phyloP scores from a whole-genome alignment of 2,797 vertebrate species.

The Hydrocynus forskahlii region DNA sequence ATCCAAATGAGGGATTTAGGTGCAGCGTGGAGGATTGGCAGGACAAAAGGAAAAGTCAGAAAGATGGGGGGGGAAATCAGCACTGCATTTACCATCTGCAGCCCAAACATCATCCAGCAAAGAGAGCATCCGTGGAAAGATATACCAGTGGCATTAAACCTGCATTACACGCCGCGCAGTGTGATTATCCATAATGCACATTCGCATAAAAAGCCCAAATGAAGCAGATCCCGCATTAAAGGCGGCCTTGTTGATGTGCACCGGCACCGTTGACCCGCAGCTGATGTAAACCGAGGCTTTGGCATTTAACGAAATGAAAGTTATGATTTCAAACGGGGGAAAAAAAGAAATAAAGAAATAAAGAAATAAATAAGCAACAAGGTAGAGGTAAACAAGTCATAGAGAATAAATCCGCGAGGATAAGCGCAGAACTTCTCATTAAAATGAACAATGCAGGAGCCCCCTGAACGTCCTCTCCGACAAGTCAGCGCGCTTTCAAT shows the following conservation, averaged over 20 bases:
- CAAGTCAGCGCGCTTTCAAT: conserved; percentile 67
- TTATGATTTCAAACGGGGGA: conserved; percentile 1
- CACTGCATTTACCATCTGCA: background rate
- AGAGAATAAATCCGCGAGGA: conserved; percentile 38
- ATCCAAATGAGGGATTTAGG: conserved; percentile 72
- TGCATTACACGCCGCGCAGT: background rate
- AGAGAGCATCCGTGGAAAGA: background rate
- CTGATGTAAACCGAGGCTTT: background rate
- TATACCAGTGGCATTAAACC: background rate
- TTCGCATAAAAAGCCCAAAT: background rate
- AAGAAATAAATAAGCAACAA: conserved; percentile 1
- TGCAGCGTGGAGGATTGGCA: conserved; percentile 38
- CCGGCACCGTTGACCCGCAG: background rate
- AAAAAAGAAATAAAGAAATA: background rate
- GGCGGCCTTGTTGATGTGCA: background rate
- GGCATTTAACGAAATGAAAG: conserved; percentile 19
- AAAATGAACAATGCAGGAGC: conserved; percentile 51
- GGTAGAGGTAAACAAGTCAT: conserved; percentile 34
- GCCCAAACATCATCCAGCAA: background rate
- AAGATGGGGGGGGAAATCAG: background rate
- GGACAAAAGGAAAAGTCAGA: conserved; percentile 45
- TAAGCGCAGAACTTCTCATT: conserved; percentile 47
- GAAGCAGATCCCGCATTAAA: conserved; percentile 16
- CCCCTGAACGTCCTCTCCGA: conserved; percentile 42
- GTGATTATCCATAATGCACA: background rate